phyloP scores from a whole-genome alignment of 2,888 invertebrate species.

The Corythucha ciliata region DNA sequence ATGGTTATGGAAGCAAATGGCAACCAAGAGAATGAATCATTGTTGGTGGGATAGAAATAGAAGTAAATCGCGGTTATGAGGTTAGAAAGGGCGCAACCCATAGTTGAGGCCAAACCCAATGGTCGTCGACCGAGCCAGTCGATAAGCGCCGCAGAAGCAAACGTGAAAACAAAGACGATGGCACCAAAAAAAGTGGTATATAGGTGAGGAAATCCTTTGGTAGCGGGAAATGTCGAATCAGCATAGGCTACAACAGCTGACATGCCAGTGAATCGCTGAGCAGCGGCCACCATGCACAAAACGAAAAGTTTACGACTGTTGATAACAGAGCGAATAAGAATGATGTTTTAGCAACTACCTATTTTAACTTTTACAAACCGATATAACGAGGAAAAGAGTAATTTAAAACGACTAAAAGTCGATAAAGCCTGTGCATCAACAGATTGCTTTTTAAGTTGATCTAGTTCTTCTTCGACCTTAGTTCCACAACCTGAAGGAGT shows the following conservation, averaged over 20 bases:
- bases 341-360: no score
- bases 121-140: slow-evolving; percentile 31
- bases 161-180: slow-evolving; percentile 30
- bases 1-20: slow-evolving; percentile 30
- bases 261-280: slow-evolving; percentile 33
- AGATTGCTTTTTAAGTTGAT: no score
- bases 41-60: slow-evolving; percentile 3
- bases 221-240: slow-evolving; percentile 29
- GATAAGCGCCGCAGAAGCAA: slow-evolving; percentile 30
- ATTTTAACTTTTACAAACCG: no score
- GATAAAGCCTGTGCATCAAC: no score
- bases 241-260: slow-evolving; percentile 33
- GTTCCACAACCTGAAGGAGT: no score
- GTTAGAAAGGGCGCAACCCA: slow-evolving; percentile 29
- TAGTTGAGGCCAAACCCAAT: slow-evolving; percentile 29
- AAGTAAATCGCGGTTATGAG: slow-evolving; percentile 29
- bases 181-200: slow-evolving; percentile 34
- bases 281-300: slow-evolving; percentile 30
- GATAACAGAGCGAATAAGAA: no score
- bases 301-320: slow-evolving; percentile 30
- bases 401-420: no score
- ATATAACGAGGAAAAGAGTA: no score
- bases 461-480: no score
- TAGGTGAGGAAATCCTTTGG: slow-evolving; percentile 29
- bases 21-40: slow-evolving; percentile 18